These are phyloP conservation scores for Hirtodrosophila cameraria DNA, from an alignment of 2,888 invertebrate genomes.

Conservation along the genomic window DNA sequence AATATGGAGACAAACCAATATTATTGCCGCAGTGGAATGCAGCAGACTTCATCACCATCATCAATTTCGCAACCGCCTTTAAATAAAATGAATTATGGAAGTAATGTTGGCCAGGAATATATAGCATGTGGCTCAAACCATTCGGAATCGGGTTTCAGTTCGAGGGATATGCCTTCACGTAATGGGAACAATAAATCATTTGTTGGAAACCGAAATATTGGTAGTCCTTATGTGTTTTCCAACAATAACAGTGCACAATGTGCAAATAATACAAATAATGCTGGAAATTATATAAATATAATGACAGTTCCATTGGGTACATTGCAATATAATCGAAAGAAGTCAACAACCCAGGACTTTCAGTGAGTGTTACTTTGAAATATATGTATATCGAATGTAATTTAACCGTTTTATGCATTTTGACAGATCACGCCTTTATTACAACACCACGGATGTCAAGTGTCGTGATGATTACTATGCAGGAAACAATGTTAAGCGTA, in stretches of 20 bases:
- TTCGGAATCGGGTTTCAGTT: conserved; percentile 47
- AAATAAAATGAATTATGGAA: conserved; percentile 59
- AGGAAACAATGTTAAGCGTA: conserved; percentile 65
- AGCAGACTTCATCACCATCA: conserved; percentile 63
- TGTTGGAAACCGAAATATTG: conserved; percentile 45
- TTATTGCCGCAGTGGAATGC: conserved; percentile 76
- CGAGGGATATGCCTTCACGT: conserved; percentile 59
- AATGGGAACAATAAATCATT: conserved; percentile 57
- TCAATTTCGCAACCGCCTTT: conserved; percentile 67
- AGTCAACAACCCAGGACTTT: conserved; percentile 83
- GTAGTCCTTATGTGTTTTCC: conserved; percentile 42
- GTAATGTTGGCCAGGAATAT: conserved; percentile 61
- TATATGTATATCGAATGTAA: neutral
- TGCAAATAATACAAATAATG: conserved; percentile 45
- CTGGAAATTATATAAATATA: conserved; percentile 83
- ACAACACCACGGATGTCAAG: conserved; percentile 82
- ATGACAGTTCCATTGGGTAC: conserved; percentile 83
- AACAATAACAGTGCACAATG: conserved; percentile 62
- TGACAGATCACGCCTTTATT: conserved; percentile 82
- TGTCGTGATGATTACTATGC: conserved; percentile 83
- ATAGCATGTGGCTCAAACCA: conserved; percentile 54
- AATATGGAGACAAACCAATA: conserved; percentile 82
- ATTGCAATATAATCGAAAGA: conserved; percentile 83
- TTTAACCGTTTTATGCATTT: neutral
- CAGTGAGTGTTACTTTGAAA: conserved; percentile 75